A percentile compares a stretch with the other conserved stretches of the same genome.
phyloP scores from a whole-genome alignment of 2,888 invertebrate species.

The Anthrax anthrax region DNA sequence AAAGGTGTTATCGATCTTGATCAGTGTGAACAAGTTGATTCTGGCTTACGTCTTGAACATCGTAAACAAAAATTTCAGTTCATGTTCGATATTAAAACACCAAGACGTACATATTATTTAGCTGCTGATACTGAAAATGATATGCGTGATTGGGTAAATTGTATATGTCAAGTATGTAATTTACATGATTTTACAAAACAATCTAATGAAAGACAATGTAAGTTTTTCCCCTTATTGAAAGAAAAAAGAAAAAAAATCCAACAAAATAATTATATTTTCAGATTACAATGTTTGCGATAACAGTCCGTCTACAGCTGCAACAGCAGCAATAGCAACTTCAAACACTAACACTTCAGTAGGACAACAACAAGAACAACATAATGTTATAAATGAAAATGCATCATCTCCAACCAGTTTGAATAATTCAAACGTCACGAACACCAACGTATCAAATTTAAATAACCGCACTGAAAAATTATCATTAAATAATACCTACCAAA shows the following conservation, averaged over 20 bases:
- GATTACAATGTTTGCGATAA: conserved; percentile 12
- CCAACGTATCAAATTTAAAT: conserved; percentile 4
- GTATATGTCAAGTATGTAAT: conserved; percentile 84
- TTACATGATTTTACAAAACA: conserved; percentile 46
- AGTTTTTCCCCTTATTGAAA: background rate
- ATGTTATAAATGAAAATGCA: conserved; percentile 1
- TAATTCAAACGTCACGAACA: background rate
- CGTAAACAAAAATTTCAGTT: conserved; percentile 65
- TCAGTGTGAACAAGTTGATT: conserved; percentile 89
- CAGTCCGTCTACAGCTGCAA: background rate
- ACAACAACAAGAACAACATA: background rate
- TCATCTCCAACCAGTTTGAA: background rate
- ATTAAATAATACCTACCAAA: conserved; percentile 13
- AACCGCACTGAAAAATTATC: conserved; percentile 10
- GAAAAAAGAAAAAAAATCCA: too few relatives aligned
- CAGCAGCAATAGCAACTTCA: too few relatives aligned
- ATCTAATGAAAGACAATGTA: conserved; percentile 22
- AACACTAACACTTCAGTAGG: too few relatives aligned
- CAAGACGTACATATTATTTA: conserved; percentile 78
- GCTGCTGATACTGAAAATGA: conserved; percentile 84
- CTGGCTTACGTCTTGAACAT: conserved; percentile 70
- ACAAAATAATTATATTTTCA: background rate
- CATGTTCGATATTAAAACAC: conserved; percentile 82
- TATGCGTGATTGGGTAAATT: conserved; percentile 92
- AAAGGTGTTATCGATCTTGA: conserved; percentile 88